Evolutionary conservation across 2,797 vertebrate species (phyloP), one percentile per base, ranked within the genome.

Genomic region (Melanotaenia pygmaea): DNA sequence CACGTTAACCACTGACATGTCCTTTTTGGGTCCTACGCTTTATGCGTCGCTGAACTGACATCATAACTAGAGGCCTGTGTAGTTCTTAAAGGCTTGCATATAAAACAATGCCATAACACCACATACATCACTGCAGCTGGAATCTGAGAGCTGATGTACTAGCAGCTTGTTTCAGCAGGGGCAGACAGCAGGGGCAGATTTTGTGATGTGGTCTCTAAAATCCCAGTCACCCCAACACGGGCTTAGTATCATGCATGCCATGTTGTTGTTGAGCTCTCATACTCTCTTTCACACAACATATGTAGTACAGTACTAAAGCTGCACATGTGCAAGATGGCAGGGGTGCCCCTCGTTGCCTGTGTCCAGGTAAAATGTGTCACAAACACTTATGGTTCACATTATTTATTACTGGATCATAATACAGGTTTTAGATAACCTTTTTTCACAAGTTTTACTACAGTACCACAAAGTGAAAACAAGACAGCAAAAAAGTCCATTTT

Each of bases 161-260:
- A 22, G 28, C 34, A 43, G 1, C 60, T 47, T 5, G 11, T 62
- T 70, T 58, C 60, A 73, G 53, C 73, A 76, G 62, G 82, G 69
- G 65, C 63, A 63, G 53, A 73, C 60, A 73, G 53, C 73, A 76
- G 62, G 82, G 69, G 65, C 63, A 63, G 53, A 73, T 62, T 63
- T 76, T 61, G 6, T 26, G 18, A 7, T 0, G 3, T 24, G 1
- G 28, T 9, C 11, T 63, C 10, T 65, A 2, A n/a, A 54, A 61
- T 37, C 2, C 54, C 58, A 26, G 43, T 40, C 66, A 32, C 53
- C 37, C 22, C 28, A 30, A 37, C 12, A 54, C 57, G 34, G 60
- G 69, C 24, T 59, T 24, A 40, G 43, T 40, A 2, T 10, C 67
- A 18, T 8, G 0, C 54, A 65, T 71, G 66, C 74, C 59, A 72